Percentiles rank a stretch among this genome's conserved stretches.
These are phyloP conservation scores for Frankliniella intonsa DNA, from an alignment of 2,888 invertebrate genomes.

Conservation along the genomic window DNA sequence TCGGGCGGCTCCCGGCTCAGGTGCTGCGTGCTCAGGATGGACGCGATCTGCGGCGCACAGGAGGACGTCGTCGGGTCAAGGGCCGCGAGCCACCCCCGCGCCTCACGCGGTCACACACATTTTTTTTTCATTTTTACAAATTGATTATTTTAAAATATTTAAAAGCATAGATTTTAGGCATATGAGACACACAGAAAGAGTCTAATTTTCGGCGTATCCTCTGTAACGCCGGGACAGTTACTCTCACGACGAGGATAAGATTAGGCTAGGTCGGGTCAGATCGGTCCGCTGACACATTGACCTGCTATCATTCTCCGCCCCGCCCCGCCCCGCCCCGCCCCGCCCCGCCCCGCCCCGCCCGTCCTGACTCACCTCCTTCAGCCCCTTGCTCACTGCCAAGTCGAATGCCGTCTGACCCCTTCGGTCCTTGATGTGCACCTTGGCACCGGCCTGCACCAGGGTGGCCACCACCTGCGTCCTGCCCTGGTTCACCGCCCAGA, in stretches of 20 bases:
- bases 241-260: too few species aligned
- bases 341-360: not conserved
- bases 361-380: constrained; percentile 34
- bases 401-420: constrained; percentile 36
- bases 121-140: too few species aligned
- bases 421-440: constrained; percentile 34
- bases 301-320: not conserved
- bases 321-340: not conserved
- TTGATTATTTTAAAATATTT: too few species aligned
- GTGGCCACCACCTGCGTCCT: constrained; percentile 41
- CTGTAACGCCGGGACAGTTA: too few species aligned
- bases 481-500: constrained; percentile 45
- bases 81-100: not conserved
- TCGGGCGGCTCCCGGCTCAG: constrained; percentile 2
- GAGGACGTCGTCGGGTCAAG: not conserved
- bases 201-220: too few species aligned
- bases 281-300: too few species aligned
- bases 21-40: constrained; percentile 21
- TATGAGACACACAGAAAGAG: too few species aligned
- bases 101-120: not conserved
- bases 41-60: constrained; percentile 8
- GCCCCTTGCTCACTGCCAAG: constrained; percentile 35
- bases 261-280: too few species aligned
- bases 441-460: constrained; percentile 40
- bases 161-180: too few species aligned